phyloP scores from a whole-genome alignment of 35 echinoderm and acorn worm species.

The Ophiothrix spiculata region DNA sequence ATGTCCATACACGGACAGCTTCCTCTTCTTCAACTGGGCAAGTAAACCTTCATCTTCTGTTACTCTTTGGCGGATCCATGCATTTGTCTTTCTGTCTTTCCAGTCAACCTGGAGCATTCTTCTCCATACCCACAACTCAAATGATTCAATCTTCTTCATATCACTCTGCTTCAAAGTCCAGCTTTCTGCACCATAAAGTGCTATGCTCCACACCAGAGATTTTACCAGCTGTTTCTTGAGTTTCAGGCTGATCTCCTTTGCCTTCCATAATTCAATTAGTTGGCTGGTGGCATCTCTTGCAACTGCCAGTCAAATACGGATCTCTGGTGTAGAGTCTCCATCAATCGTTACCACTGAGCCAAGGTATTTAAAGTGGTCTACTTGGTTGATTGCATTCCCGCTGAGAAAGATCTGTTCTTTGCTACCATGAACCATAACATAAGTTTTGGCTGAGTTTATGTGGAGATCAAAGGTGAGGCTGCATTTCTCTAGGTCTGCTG shows the following conservation, averaged over 20 bases:
- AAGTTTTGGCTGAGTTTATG: slow-evolving; percentile 35
- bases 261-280: slow-evolving; percentile 6
- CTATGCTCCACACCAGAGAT: slow-evolving; percentile 1
- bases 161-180: too few relatives aligned
- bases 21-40: neutral
- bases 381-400: slow-evolving; percentile 18
- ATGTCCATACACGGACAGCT: neutral
- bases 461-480: slow-evolving; percentile 32
- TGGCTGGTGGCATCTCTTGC: slow-evolving; percentile 1
- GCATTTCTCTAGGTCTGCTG: slow-evolving; percentile 12
- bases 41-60: slow-evolving; percentile 21
- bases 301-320: neutral
- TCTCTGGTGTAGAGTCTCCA: slow-evolving; percentile 20
- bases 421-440: slow-evolving; percentile 27
- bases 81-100: slow-evolving; percentile 19
- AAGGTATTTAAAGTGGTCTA: neutral
- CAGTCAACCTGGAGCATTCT: slow-evolving; percentile 29
- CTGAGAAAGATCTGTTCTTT: slow-evolving; percentile 13
- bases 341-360: neutral
- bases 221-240: neutral
- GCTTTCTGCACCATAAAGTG: neutral
- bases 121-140: slow-evolving; percentile 17
- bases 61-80: slow-evolving; percentile 11
- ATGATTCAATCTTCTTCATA: neutral
- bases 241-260: slow-evolving; percentile 9